These are phyloP conservation scores for Ophioninae sp. DNA, from an alignment of 2,888 invertebrate genomes.

Conservation along the genomic window DNA sequence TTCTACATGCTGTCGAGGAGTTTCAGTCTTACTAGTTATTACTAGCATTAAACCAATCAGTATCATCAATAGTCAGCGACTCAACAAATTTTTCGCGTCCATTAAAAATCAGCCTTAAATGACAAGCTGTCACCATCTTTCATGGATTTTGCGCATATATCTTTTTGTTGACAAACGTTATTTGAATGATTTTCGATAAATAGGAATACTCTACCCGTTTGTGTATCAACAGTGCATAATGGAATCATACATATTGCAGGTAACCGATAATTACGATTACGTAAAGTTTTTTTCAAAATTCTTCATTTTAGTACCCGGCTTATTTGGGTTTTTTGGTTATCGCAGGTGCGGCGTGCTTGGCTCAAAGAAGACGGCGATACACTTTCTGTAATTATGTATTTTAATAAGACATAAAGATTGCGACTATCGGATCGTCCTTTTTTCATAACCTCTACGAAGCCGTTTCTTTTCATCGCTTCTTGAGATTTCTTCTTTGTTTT, in stretches of 20 bases:
- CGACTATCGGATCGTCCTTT: background rate
- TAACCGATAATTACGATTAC: conserved; percentile 42
- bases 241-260: conserved; percentile 75
- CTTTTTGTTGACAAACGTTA: conserved; percentile 50
- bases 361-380: conserved; percentile 75
- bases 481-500: conserved; percentile 18
- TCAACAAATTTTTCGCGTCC: no score
- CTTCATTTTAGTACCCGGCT: background rate
- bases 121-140: background rate
- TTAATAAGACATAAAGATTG: background rate
- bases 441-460: background rate
- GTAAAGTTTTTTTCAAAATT: background rate
- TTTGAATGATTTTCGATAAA: conserved; percentile 18
- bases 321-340: conserved; percentile 57
- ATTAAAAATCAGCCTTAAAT: no score
- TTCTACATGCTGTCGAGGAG: no score
- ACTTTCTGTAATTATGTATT: conserved; percentile 73
- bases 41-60: background rate
- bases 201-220: conserved; percentile 1
- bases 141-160: background rate
- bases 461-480: background rate
- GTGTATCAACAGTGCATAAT: conserved; percentile 52
- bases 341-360: conserved; percentile 77
- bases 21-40: background rate
- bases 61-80: background rate